phyloP scores from a whole-genome alignment of 2,797 vertebrate genomes.

The Cottoperca gobio region DNA sequence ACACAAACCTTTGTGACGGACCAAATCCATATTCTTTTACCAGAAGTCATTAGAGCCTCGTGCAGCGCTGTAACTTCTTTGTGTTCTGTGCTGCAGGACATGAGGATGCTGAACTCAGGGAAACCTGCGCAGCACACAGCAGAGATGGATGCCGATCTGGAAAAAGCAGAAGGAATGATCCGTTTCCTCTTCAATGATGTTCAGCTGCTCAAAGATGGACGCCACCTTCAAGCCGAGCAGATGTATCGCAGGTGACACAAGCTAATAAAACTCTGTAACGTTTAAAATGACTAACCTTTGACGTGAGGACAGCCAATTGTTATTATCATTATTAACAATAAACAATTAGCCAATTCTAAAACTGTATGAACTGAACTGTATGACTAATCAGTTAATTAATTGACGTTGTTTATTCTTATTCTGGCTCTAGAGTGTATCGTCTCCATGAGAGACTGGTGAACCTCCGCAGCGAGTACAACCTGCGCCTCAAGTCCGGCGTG shows the following conservation, averaged over 20 bases:
- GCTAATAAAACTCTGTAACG: not conserved
- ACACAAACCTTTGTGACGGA: not conserved
- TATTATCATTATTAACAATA: not conserved
- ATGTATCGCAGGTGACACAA: slow-evolving; percentile 91
- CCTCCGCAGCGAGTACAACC: slow-evolving; percentile 94
- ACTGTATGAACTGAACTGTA: no score
- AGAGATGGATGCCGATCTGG: slow-evolving; percentile 90
- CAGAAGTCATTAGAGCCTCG: fast-evolving
- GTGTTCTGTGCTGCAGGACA: slow-evolving; percentile 80
- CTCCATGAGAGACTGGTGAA: slow-evolving; percentile 95
- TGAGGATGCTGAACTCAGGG: slow-evolving; percentile 86
- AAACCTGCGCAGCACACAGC: slow-evolving; percentile 83
- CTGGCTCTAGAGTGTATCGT: slow-evolving; percentile 88
- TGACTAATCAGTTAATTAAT: not conserved
- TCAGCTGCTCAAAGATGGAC: slow-evolving; percentile 93
- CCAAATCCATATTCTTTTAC: fast-evolving
- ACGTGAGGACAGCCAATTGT: not conserved
- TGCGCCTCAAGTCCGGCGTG: slow-evolving; percentile 90
- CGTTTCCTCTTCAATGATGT: slow-evolving; percentile 92
- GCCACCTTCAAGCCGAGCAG: slow-evolving; percentile 94
- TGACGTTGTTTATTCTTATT: not conserved
- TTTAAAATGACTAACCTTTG: not conserved
- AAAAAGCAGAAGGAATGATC: slow-evolving; percentile 91
- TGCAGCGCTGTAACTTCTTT: not conserved
- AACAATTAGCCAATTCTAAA: not conserved